Conservation (phyloP, 1,140 invertebrate species). For the Homalodisca vitripennis region DNA sequence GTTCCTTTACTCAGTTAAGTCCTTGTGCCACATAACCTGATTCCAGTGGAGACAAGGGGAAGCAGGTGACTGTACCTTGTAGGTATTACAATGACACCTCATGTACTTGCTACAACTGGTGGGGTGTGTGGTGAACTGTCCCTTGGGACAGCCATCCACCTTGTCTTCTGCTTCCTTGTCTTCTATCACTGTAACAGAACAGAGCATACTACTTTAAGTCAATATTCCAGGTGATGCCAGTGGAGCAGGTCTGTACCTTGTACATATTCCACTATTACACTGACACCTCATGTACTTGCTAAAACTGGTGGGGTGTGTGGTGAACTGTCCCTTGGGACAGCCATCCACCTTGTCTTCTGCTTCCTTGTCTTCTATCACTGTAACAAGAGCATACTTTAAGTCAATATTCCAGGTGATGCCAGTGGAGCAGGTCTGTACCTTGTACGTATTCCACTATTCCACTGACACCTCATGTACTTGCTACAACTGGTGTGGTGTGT, state of each 20-base stretch:
- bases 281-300: slow-evolving; percentile 72
- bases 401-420: slow-evolving; percentile 84
- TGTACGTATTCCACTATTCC: slow-evolving; percentile 72
- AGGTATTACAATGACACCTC: slow-evolving; percentile 75
- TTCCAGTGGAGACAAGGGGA: slow-evolving; percentile 77
- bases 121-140: slow-evolving; percentile 39
- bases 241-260: slow-evolving; percentile 67
- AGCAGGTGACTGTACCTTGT: slow-evolving; percentile 68
- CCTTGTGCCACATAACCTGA: too few species aligned
- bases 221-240: slow-evolving; percentile 81
- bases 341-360: slow-evolving; percentile 23
- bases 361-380: too few species aligned
- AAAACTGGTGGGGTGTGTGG: slow-evolving; percentile 57
- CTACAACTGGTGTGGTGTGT: slow-evolving; percentile 59
- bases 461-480: slow-evolving; percentile 74
- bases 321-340: slow-evolving; percentile 39
- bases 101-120: slow-evolving; percentile 71
- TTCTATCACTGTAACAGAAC: not conserved
- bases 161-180: slow-evolving; percentile 2
- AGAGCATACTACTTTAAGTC: too few species aligned
- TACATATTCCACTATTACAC: slow-evolving; percentile 75
- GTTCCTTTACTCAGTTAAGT: not conserved
- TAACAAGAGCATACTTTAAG: too few species aligned
- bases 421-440: slow-evolving; percentile 67
- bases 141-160: slow-evolving; percentile 37